Conservation (phyloP, 1,140 invertebrate genomes). For the Ctenoplectra terminalis region DNA sequence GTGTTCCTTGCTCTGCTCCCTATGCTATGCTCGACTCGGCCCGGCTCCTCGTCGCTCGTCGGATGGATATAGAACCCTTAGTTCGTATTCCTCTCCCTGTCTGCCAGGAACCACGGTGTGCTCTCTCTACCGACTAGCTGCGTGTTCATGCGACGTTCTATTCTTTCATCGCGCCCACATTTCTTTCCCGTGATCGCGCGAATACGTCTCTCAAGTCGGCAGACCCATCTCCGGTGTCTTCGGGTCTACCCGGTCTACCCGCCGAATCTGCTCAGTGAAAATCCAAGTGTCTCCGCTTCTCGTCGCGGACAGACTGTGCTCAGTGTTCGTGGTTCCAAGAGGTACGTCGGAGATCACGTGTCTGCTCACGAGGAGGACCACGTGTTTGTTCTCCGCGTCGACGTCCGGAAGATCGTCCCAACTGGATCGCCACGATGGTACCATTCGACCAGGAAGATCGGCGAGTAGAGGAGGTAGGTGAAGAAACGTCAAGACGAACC, state of each 20-base stretch:
- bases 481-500: not conserved
- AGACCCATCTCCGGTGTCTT: too few species aligned
- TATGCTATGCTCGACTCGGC: constrained; percentile 83
- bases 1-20: constrained; percentile 85
- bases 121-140: constrained; percentile 63
- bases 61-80: constrained; percentile 83
- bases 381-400: not conserved
- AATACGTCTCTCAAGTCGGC: not conserved
- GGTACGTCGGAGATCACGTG: constrained; percentile 30
- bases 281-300: constrained; percentile 36
- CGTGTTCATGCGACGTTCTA: constrained; percentile 60
- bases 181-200: constrained; percentile 23
- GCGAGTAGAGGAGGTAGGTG: constrained; percentile 24
- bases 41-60: constrained; percentile 84
- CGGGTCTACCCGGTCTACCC: too few species aligned
- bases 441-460: not conserved
- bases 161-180: constrained; percentile 24
- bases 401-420: not conserved
- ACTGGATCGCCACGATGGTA: not conserved
- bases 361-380: not conserved
- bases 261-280: constrained; percentile 30
- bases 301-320: not conserved
- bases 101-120: constrained; percentile 78
- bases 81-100: constrained; percentile 83
- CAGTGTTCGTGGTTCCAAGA: constrained; percentile 15